Base-by-base conservation (phyloP, 2,797 vertebrate species). In the Smutsia gigantea region DNA sequence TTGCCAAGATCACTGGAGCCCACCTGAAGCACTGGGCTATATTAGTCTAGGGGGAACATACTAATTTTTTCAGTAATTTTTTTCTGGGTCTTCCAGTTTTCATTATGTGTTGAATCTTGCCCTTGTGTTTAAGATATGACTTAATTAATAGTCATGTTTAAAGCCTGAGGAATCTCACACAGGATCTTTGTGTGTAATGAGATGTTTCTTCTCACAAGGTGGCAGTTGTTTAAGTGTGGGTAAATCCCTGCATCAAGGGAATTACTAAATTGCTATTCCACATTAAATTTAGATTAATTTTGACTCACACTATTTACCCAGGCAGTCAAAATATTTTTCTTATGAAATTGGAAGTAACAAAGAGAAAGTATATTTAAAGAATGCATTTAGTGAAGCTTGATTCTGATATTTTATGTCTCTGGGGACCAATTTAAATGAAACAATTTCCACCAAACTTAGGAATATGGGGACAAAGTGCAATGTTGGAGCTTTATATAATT, bases 311-410 rank as follows among this genome's bases (percentile, higher is more conserved):
- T 17, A 0, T n/a, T 95, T 69, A 31, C 4, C 21, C 49, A 89
- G 21, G 46, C 66, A 84, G n/a, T 74, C 46, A 51, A 93, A 34
- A 31, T 42, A 64, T 19, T 12, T 12, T 46, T 90, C n/a, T n/a
- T 29, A 42, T 39, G 5, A 23, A 77, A 72, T 49, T 49, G 81
- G 68, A 82, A 72, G 8, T 71, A 71, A 95, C 77, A 23, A 61
- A 69, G 10, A 34, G 14, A 85, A 88, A 72, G 12, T 74, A 23
- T 49, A 87, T 66, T 91, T 93, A 84, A 89, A 81, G 46, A 53
- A 19, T 71, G 5, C 27, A 13, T 51, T 72, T 79, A 68, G 59
- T 0, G 13, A 57, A 17, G 7, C 7, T 11, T 19, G 55, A 79
- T 14, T 72, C 49, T 63, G 31, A 78, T 61, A n/a, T 72, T 93